phyloP scores from a whole-genome alignment of 2,888 invertebrate genomes.

The Scaptomyza reducta region DNA sequence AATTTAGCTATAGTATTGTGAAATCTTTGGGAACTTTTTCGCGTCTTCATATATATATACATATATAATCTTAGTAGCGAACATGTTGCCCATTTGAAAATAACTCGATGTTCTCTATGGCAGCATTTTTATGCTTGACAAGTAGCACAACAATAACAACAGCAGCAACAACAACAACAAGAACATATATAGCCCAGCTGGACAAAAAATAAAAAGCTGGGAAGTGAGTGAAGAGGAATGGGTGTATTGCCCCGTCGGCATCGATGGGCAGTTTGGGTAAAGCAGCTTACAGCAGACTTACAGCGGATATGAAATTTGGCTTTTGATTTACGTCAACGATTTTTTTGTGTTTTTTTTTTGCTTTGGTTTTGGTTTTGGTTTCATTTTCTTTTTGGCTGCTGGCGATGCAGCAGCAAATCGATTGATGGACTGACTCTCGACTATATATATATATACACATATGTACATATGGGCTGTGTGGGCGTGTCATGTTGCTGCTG shows the following conservation, averaged over 20 bases:
- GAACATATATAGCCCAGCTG: background rate
- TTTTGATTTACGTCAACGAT: slow-evolving; percentile 76
- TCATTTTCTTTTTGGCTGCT: slow-evolving; percentile 44
- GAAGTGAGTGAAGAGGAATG: background rate
- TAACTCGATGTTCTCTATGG: background rate
- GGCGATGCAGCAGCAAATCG: slow-evolving; percentile 61
- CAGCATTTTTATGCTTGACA: background rate
- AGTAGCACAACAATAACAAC: background rate
- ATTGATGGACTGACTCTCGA: slow-evolving; percentile 68
- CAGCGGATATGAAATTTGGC: slow-evolving; percentile 79
- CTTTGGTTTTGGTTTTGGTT: slow-evolving; percentile 23
- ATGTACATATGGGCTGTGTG: slow-evolving; percentile 18
- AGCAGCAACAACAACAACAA: background rate
- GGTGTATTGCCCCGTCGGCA: background rate
- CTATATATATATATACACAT: slow-evolving; percentile 6
- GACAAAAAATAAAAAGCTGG: no score
- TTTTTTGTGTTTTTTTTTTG: slow-evolving; percentile 30
- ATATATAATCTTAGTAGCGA: background rate
- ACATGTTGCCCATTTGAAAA: background rate
- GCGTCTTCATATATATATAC: no score
- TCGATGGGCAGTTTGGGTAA: slow-evolving; percentile 25
- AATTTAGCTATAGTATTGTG: no score
- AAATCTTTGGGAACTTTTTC: no score
- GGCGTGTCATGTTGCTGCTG: slow-evolving; percentile 36
- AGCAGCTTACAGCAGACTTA: slow-evolving; percentile 80